Conservation (phyloP, 2,797 vertebrate species). For the Simalia tracyae region DNA sequence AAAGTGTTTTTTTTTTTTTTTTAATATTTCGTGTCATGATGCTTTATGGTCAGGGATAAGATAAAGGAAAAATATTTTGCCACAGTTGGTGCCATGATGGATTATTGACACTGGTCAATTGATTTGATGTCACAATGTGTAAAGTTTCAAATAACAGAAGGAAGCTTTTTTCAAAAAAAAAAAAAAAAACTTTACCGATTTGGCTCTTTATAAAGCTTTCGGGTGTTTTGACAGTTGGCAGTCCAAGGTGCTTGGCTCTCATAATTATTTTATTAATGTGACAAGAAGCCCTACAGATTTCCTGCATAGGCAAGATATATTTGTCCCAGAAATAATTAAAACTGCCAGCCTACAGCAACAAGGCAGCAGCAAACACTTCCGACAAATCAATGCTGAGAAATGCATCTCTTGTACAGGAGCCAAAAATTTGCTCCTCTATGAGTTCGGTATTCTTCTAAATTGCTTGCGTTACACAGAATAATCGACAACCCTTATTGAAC, state of each 20-base stretch:
- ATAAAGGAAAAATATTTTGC: slow-evolving; percentile 86
- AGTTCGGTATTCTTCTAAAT: slow-evolving; percentile 58
- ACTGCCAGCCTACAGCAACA: slow-evolving; percentile 77
- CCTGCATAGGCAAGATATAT: slow-evolving; percentile 71
- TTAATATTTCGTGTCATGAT: slow-evolving; percentile 68
- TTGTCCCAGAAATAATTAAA: slow-evolving; percentile 82
- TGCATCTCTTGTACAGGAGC: slow-evolving; percentile 69
- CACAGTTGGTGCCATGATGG: slow-evolving; percentile 85
- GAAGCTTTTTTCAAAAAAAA: slow-evolving; percentile 38
- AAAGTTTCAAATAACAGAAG: slow-evolving; percentile 64
- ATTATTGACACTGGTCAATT: slow-evolving; percentile 82
- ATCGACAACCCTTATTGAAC: neutral
- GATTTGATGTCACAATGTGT: slow-evolving; percentile 79
- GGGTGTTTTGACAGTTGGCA: slow-evolving; percentile 75
- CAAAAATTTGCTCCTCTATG: slow-evolving; percentile 67
- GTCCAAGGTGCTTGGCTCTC: slow-evolving; percentile 73
- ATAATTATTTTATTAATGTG: slow-evolving; percentile 84
- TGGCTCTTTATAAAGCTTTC: slow-evolving; percentile 68
- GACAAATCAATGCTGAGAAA: slow-evolving; percentile 78
- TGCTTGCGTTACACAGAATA: neutral
- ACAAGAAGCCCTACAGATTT: slow-evolving; percentile 79
- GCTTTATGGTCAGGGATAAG: slow-evolving; percentile 84
- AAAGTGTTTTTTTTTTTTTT: slow-evolving; percentile 77
- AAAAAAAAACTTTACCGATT: slow-evolving; percentile 64
- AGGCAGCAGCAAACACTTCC: slow-evolving; percentile 75